Evolutionary conservation across 2,888 invertebrate species (phyloP), one percentile per base, ranked within the genome.

Genomic region (Ophioninae sp.): DNA sequence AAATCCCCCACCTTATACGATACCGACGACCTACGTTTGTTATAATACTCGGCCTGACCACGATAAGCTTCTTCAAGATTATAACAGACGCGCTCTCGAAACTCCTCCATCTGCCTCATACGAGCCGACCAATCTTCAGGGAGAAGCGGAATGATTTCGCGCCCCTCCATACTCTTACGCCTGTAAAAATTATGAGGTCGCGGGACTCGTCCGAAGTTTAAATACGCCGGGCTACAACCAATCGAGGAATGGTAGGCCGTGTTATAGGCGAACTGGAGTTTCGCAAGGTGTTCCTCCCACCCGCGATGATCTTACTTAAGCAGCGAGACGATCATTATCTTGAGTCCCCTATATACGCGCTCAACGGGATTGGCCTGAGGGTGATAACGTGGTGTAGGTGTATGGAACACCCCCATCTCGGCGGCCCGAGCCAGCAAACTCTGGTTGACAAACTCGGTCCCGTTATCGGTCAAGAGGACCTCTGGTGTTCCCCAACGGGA

Each of bases 131-230:
- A 84, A 0, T 77, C 71, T 17, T 63, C 17, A 0, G 41, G 78
- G 0, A 67, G 37, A 1, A 68, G 51, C 6, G 84, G 59, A 5
- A 56, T 6, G n/a, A 81, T 37, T 51, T 58, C 64, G 2, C 3
- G 59, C 67, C 22, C 71, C 41, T 41, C 41, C 77, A 20, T 51
- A 22, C 6, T 23, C 65, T 20, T 72, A 65, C 30, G 23, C 20
- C 30, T 10, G 71, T 39, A 5, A 71, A 81, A 9, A 65, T 23
- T 6, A 68, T 64, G 0, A 75, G 22, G 0, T 3, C 2, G 0
- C 2, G 85, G 86, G 13, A 83, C 41, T n/a, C 86, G 5, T 0
- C 86, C 86, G n/a, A 87, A 85, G 44, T 87, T 88, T 0, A 86
- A 61, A 22, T 84, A 87, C 0, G 86, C 85, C 0, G 87, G 87